Evolutionary conservation across 2,113 vertebrate species (phyloP).

Genomic region (Hyperopisus bebe): DNA sequence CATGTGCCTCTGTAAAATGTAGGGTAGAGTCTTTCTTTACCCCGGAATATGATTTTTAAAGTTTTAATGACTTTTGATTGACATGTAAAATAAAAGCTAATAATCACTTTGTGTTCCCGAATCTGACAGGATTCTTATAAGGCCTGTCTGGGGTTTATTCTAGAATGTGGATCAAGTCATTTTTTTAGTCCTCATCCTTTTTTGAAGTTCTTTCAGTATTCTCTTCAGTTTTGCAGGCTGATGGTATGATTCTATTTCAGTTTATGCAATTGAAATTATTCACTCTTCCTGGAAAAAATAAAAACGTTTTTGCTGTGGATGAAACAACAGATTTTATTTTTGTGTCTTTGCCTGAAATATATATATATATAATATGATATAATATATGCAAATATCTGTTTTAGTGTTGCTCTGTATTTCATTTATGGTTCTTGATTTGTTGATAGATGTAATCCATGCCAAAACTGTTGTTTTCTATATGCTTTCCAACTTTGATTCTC

Average conservation of each 20-base stretch:
- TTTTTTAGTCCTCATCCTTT: background rate
- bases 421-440: background rate
- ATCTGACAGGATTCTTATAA: background rate
- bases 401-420: background rate
- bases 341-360: background rate
- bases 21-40: background rate
- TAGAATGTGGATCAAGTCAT: background rate
- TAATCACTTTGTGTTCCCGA: background rate
- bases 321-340: background rate
- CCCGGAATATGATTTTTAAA: background rate
- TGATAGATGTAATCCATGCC: background rate
- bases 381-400: background rate
- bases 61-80: background rate
- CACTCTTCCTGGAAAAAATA: background rate
- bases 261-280: background rate
- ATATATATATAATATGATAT: too few species aligned
- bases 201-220: background rate
- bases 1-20: background rate
- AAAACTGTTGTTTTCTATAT: background rate
- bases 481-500: background rate
- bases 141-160: background rate
- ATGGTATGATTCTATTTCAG: slow-evolving; percentile 13
- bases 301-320: background rate
- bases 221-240: background rate
- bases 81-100: background rate